Percentiles rank a stretch among this genome's conserved stretches.
Evolutionary conservation across 2,888 invertebrate genomes (phyloP).

Genomic region (Synergus itoensis): DNA sequence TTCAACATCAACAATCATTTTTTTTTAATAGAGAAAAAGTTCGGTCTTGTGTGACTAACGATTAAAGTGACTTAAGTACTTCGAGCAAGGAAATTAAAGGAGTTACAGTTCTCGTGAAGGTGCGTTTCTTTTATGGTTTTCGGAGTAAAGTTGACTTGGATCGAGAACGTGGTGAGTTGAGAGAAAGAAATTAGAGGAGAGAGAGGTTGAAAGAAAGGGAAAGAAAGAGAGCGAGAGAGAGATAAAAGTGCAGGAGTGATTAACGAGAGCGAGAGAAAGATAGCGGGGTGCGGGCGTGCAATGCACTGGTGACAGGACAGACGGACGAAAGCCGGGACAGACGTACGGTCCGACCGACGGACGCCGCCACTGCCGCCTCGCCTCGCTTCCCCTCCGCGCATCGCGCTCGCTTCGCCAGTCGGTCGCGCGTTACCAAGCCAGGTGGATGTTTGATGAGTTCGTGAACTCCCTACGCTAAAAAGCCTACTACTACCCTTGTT

Average conservation of each 20-base stretch:
- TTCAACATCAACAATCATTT: neutral
- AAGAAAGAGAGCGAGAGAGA: conserved; percentile 45
- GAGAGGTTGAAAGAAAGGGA: conserved; percentile 14
- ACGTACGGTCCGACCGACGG: conserved; percentile 54
- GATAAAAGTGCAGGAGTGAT: conserved; percentile 44
- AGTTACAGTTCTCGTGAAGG: conserved; percentile 18
- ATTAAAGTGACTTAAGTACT: neutral
- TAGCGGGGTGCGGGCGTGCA: conserved; percentile 44
- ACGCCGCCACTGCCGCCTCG: conserved; percentile 53
- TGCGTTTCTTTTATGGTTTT: conserved; percentile 16
- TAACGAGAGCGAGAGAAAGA: conserved; percentile 35
- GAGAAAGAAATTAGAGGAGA: neutral
- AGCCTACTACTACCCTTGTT: conserved; percentile 38
- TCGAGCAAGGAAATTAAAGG: neutral
- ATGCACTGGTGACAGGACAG: conserved; percentile 56
- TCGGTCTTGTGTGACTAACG: conserved; percentile 31
- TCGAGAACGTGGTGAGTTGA: conserved; percentile 35
- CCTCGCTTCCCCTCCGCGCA: conserved; percentile 56
- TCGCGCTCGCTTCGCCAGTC: conserved; percentile 66
- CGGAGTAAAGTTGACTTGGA: neutral
- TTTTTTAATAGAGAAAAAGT: conserved; percentile 29
- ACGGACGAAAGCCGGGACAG: conserved; percentile 54
- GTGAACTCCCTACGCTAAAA: conserved; percentile 67
- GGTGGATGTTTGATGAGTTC: conserved; percentile 72
- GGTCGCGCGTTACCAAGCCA: conserved; percentile 74